Conservation (phyloP, 2,888 invertebrate genomes). For the Diloba caeruleocephala region DNA sequence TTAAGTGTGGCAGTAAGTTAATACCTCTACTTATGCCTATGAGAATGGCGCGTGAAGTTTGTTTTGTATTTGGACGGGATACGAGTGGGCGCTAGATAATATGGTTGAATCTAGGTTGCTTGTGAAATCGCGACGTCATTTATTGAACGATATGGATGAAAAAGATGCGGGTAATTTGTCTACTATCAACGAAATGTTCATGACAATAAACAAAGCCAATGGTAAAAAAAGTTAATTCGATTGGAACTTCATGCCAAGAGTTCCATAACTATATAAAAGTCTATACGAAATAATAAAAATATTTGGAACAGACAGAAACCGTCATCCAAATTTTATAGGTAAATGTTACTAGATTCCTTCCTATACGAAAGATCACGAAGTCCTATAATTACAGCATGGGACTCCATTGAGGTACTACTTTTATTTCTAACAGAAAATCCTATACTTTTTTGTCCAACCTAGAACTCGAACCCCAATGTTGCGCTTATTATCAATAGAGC, state of each 20-base stretch:
- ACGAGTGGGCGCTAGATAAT: slow-evolving; percentile 10
- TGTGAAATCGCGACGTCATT: slow-evolving; percentile 10
- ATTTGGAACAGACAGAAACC: too few species aligned
- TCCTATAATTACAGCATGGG: too few species aligned
- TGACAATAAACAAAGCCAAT: too few species aligned
- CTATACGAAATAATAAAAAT: too few species aligned
- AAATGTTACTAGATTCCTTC: too few species aligned
- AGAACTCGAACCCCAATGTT: neutral
- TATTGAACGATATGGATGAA: neutral
- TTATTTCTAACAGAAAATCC: neutral
- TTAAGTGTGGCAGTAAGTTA: too few species aligned
- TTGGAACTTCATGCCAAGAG: too few species aligned
- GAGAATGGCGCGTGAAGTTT: neutral
- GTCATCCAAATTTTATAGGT: too few species aligned
- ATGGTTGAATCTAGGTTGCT: slow-evolving; percentile 25
- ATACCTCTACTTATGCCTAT: neutral
- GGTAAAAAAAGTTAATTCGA: too few species aligned
- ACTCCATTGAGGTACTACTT: neutral
- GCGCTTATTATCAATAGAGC: slow-evolving; percentile 13
- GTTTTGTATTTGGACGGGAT: slow-evolving; percentile 8
- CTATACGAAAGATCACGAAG: too few species aligned
- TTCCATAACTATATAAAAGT: too few species aligned
- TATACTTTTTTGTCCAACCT: neutral
- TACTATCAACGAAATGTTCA: too few species aligned
- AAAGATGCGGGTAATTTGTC: slow-evolving; percentile 2